Conservation (phyloP, 2,797 vertebrate species). For the Typhlichthys subterraneus region DNA sequence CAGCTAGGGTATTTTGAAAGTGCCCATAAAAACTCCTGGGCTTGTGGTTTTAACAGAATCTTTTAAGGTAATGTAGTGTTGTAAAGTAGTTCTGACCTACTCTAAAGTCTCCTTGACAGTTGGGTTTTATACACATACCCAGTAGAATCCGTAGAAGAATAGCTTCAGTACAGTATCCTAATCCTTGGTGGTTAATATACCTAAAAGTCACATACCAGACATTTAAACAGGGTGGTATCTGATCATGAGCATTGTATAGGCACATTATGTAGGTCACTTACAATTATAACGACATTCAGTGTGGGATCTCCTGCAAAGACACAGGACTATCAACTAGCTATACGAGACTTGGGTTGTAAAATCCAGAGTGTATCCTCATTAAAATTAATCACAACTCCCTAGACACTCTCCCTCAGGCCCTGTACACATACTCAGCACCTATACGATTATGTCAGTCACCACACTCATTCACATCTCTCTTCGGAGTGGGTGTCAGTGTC, state of each 20-base stretch:
- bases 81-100: slow-evolving; percentile 46
- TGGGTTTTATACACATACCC: slow-evolving; percentile 39
- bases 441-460: slow-evolving; percentile 9
- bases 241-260: no score
- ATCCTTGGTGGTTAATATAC: slow-evolving; percentile 29
- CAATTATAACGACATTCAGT: no score
- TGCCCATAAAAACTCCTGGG: slow-evolving; percentile 48
- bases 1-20: slow-evolving; percentile 44
- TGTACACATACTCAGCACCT: slow-evolving; percentile 13
- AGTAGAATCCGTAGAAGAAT: slow-evolving; percentile 26
- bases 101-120: slow-evolving; percentile 41
- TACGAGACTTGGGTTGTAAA: slow-evolving; percentile 14
- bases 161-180: slow-evolving; percentile 22
- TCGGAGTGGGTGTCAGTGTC: slow-evolving; percentile 12
- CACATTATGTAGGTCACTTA: no score
- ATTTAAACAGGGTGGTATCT: no score
- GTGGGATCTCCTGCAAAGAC: no score
- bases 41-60: slow-evolving; percentile 57
- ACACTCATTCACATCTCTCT: slow-evolving; percentile 27
- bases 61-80: slow-evolving; percentile 46
- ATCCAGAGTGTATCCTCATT: slow-evolving; percentile 28
- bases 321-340: no score
- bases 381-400: slow-evolving; percentile 39
- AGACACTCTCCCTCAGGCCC: slow-evolving; percentile 11
- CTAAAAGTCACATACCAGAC: slow-evolving; percentile 21